A percentile compares a stretch with the other conserved stretches of the same genome.
Evolutionary conservation across 2,888 invertebrate genomes (phyloP).

Genomic region (Chrysolina americana): DNA sequence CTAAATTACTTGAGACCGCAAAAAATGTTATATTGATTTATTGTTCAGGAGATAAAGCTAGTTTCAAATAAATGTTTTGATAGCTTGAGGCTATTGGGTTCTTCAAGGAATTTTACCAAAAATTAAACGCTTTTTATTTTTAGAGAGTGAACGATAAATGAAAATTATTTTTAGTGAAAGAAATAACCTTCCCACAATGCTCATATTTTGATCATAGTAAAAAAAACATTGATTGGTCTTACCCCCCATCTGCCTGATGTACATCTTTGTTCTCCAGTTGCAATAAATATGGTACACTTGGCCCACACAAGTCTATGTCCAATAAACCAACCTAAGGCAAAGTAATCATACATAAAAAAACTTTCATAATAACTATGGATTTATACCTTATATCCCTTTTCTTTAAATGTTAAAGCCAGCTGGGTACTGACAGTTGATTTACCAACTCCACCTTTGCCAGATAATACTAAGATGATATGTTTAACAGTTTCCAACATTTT

Average conservation of each 20-base stretch:
- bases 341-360: slow-evolving; percentile 1
- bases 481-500: slow-evolving; percentile 85
- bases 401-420: slow-evolving; percentile 87
- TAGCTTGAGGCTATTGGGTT: no score
- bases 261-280: slow-evolving; percentile 89
- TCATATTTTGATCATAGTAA: no score
- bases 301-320: slow-evolving; percentile 96
- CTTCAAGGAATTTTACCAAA: no score
- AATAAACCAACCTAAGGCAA: slow-evolving; percentile 87
- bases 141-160: no score
- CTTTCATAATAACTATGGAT: no score
- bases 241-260: slow-evolving; percentile 91
- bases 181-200: no score
- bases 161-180: no score
- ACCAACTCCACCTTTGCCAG: slow-evolving; percentile 99
- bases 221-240: slow-evolving; percentile 37
- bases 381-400: slow-evolving; percentile 84
- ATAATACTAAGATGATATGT: slow-evolving; percentile 91
- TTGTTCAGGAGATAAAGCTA: no score
- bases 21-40: no score
- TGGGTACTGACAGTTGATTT: slow-evolving; percentile 98
- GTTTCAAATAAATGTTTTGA: no score
- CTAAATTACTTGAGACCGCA: no score
- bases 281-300: slow-evolving; percentile 91
- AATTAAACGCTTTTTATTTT: no score